Percentiles rank a stretch among this genome's conserved stretches.
Evolutionary conservation across 2,113 vertebrate genomes (phyloP).

Genomic region (Canis aureus): DNA sequence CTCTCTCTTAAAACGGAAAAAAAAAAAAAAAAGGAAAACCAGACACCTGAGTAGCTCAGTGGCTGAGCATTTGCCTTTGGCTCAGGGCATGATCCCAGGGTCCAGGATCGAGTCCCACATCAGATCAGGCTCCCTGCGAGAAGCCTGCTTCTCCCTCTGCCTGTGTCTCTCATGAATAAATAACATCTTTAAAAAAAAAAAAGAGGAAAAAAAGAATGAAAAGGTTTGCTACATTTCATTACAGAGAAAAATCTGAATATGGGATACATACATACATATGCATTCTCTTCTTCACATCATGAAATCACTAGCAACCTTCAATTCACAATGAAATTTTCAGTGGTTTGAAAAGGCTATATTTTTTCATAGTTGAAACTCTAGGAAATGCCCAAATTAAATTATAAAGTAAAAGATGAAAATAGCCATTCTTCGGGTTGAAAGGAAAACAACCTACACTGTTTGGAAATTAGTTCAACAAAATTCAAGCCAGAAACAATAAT

Average conservation of each 20-base stretch:
- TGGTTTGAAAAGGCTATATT: background rate
- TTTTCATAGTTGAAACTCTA: background rate
- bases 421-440: background rate
- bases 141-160: too few relatives aligned
- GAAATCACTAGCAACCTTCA: background rate
- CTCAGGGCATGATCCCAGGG: too few relatives aligned
- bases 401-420: background rate
- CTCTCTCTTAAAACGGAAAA: background rate
- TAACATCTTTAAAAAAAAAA: rapidly evolving
- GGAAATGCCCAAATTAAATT: background rate
- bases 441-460: background rate
- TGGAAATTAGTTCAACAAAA: conserved; percentile 16
- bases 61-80: too few relatives aligned
- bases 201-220: background rate
- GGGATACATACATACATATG: background rate
- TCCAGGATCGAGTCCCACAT: too few relatives aligned
- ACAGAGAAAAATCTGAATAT: background rate
- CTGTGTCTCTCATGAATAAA: too few relatives aligned
- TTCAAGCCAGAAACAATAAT: background rate
- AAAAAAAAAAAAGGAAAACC: too few relatives aligned
- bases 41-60: too few relatives aligned
- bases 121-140: too few relatives aligned
- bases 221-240: background rate
- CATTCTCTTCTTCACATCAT: background rate
- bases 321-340: background rate